Evolutionary conservation across 2,797 vertebrate species (phyloP), one percentile per base, ranked within the genome.

Genomic region (Squalus acanthias): DNA sequence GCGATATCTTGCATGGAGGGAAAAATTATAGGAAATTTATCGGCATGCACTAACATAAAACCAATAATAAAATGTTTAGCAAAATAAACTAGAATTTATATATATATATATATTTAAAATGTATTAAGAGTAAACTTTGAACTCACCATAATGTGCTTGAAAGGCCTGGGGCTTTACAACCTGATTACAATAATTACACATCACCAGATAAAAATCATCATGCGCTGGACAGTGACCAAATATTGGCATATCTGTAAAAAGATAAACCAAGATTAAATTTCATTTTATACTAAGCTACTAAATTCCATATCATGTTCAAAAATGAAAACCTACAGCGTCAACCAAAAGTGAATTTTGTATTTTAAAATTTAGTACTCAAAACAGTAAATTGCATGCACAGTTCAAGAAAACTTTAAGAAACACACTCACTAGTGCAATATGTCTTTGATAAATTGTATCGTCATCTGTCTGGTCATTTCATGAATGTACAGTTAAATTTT

Each of bases 141-240:
- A 98, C 99, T 99, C 99, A 99, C 99, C 99, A 96, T 99, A 99
- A 98, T 99, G 99, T 98, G 99, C 99, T 98, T 99, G 99, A 98
- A 99, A 99, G 98, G 99, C 99, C 98, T 99, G 99, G 97, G 99
- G 99, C 98, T 99, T 99, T 97, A 99, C 99, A 97, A 99, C 99
- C 98, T 99, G 99, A 98, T 98, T 98, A 98, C 99, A 99, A 98
- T 99, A 99, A 97, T 98, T 99, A 98, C 99, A 99, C 98, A 99
- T 99, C 98, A 99, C 99, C 98, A 99, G 98, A 98, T 99, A 99
- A 98, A 99, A 99, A 98, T 99, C 99, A 97, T 99, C 99, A 97
- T 99, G 99, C 97, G 99, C 99, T 95, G 99, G 99, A 98, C 99
- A 99, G 97, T 99, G 99, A 98, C 99, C 99, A 98, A 99, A 99